Conservation (phyloP, 2,113 vertebrate species). For the Atrichornis clamosus region DNA sequence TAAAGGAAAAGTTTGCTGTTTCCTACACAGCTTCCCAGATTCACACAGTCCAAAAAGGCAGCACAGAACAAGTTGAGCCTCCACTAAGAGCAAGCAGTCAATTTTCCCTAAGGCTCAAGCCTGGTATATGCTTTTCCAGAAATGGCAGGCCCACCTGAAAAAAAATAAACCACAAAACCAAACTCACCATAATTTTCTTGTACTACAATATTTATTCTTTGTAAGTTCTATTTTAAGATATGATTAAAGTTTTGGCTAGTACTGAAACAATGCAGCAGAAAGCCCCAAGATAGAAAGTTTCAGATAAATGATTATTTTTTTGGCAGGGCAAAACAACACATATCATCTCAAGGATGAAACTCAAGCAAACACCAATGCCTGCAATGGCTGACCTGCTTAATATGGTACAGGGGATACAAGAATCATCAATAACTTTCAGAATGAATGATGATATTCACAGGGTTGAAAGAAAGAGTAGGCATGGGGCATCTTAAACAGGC, state of each 20-base stretch:
- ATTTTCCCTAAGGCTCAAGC: background rate
- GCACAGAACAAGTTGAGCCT: background rate
- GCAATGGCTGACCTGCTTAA: background rate
- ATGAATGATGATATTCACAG: background rate
- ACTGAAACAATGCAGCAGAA: background rate
- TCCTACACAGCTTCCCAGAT: background rate
- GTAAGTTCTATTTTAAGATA: background rate
- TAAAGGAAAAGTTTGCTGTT: background rate
- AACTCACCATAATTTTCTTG: background rate
- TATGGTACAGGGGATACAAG: background rate
- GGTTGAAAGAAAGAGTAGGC: background rate
- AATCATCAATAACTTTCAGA: background rate
- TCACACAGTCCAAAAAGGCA: background rate
- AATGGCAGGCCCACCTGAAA: background rate
- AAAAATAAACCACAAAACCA: background rate
- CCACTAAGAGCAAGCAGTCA: background rate
- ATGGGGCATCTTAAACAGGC: background rate
- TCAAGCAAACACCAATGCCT: background rate
- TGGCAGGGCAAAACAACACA: background rate
- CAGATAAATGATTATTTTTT: background rate
- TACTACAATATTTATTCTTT: background rate
- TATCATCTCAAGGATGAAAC: background rate
- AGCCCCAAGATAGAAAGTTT: background rate
- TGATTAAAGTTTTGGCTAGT: background rate
- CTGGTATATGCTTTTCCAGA: background rate